Base-by-base conservation (phyloP, 2,888 invertebrate genomes). In the Pyrgus malvae region DNA sequence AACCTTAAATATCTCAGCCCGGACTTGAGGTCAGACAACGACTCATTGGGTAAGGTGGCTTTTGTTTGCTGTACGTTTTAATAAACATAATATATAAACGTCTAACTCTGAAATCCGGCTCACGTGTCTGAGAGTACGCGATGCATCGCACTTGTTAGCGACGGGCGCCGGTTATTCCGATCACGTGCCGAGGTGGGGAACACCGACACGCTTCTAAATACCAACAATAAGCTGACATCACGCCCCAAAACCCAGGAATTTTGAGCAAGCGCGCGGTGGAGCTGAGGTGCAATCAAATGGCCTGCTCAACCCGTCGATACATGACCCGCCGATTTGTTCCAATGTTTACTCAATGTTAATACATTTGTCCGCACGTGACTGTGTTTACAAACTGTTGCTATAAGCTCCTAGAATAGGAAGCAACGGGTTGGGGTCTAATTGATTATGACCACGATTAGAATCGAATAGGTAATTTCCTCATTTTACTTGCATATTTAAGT, bases 131-230 rank as follows among this genome's bases (percentile, higher is more conserved):
- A 66, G 58, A 19, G 11, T n/a, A 19, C 17, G 38, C 19, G 8
- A 29, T 19, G 49, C 41, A 33, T 23, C 37, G 53, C 16, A 45
- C 44, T 37, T 38, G 27, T 21, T 31, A 38, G 46, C 44, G 41
- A 45, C 48, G 25, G 38, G 41, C 56, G 50, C 57, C 65, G 54
- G 46, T 62, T 51, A 84, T 78, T 72, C 84, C 46, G 48, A 65
- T 74, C 87, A 83, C 84, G 87, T 72, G 65, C 70, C 51, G 3
- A 6, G 48, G 46, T 70, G 82, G 80, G 80, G 76, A 80, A 80
- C 77, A 79, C 83, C 79, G 64, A 62, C 63, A 59, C 55, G 74
- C 78, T 78, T 75, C 71, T 72, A 76, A 79, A 84, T 80, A 73
- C 68, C 49, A 49, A 49, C 49, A 49, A 50, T 42, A 69, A 69